Evolutionary conservation across 2,888 invertebrate species (phyloP).

Genomic region (Leptura quadrifasciata): DNA sequence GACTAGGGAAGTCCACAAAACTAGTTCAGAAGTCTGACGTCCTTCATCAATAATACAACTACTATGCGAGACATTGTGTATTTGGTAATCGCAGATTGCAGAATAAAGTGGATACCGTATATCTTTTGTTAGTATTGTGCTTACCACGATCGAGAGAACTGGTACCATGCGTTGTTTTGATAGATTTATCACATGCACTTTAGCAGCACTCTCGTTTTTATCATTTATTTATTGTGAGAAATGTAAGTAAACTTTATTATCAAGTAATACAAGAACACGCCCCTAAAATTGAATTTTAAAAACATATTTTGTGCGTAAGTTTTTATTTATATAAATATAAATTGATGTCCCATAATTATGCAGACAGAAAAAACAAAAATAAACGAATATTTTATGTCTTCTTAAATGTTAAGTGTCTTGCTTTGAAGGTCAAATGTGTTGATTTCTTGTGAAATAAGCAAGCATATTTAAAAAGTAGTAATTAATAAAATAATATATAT

Average conservation of each 20-base stretch:
- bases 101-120: neutral
- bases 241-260: conserved; percentile 56
- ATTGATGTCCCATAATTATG: neutral
- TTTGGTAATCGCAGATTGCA: conserved; percentile 23
- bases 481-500: neutral
- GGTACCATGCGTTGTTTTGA: conserved; percentile 39
- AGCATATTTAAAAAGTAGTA: neutral
- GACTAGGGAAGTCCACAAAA: conserved; percentile 47
- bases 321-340: neutral
- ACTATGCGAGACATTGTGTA: conserved; percentile 37
- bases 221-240: conserved; percentile 50
- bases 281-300: neutral
- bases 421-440: neutral
- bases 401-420: conserved; percentile 3
- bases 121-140: conserved; percentile 49
- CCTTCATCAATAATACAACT: conserved; percentile 42
- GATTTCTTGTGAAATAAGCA: neutral
- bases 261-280: neutral
- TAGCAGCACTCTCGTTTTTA: conserved; percentile 51
- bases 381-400: conserved; percentile 7
- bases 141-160: conserved; percentile 40
- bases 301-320: neutral
- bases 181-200: conserved; percentile 45
- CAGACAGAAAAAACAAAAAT: conserved; percentile 3
- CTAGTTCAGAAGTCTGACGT: conserved; percentile 42